Percentiles rank a stretch among this genome's conserved stretches.
Evolutionary conservation across 2,888 invertebrate genomes (phyloP).

Genomic region (Calephelis perditalis): DNA sequence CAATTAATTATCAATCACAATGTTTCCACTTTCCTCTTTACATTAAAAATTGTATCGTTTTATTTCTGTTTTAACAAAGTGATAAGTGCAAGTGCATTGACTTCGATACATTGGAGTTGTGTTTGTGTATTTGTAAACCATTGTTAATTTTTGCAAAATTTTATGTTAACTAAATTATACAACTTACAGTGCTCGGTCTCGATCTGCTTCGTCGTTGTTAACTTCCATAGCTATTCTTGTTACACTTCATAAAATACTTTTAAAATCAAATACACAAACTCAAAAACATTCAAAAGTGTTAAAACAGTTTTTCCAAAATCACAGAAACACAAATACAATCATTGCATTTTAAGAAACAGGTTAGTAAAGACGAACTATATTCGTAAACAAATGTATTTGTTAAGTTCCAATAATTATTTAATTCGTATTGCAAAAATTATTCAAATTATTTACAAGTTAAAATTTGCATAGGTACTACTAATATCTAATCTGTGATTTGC

Average conservation of each 20-base stretch:
- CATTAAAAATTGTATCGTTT: too few relatives aligned
- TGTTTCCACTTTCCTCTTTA: not conserved
- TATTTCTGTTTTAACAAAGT: too few relatives aligned
- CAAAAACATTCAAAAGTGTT: not conserved
- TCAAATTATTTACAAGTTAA: too few relatives aligned
- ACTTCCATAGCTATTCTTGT: slow-evolving; percentile 28
- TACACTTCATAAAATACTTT: slow-evolving; percentile 21
- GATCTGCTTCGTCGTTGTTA: slow-evolving; percentile 28
- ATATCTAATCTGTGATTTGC: too few relatives aligned
- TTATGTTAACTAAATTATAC: slow-evolving; percentile 8
- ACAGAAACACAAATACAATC: slow-evolving; percentile 11
- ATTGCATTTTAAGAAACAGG: too few relatives aligned
- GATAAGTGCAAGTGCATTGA: too few relatives aligned
- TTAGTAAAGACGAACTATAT: not conserved
- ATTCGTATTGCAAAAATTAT: not conserved
- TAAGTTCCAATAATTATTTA: too few relatives aligned
- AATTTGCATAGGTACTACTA: too few relatives aligned
- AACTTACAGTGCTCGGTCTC: slow-evolving; percentile 29
- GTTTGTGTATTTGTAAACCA: not conserved
- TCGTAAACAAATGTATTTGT: too few relatives aligned
- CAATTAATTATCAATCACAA: too few relatives aligned
- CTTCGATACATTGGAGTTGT: not conserved
- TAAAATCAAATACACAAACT: not conserved
- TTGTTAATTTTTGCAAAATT: not conserved
- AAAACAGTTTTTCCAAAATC: slow-evolving; percentile 10